These are phyloP conservation scores for Dromiciops gliroides DNA, from an alignment of 2,113 vertebrate species.

Conservation along the genomic window DNA sequence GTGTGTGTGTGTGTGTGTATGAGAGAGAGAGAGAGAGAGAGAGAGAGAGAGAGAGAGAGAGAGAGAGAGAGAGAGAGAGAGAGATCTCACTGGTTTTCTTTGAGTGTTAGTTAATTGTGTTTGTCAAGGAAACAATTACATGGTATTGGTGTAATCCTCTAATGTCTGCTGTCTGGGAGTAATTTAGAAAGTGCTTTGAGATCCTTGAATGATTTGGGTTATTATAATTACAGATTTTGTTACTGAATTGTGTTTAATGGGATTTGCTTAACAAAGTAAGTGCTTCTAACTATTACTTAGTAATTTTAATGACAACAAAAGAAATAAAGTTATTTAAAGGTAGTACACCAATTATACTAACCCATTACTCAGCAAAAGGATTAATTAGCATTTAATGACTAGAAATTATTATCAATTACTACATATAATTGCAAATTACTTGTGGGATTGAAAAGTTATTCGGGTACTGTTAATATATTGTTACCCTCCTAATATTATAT, in stretches of 20 bases:
- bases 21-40: no score
- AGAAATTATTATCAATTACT: slow-evolving; percentile 45
- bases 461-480: slow-evolving; percentile 36
- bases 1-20: not conserved
- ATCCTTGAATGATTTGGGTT: slow-evolving; percentile 50
- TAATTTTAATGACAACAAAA: slow-evolving; percentile 68
- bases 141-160: not conserved
- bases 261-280: slow-evolving; percentile 44
- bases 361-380: slow-evolving; percentile 58
- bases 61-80: no score
- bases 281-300: slow-evolving; percentile 48
- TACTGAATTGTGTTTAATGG: slow-evolving; percentile 63
- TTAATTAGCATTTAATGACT: slow-evolving; percentile 53
- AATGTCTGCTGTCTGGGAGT: not conserved
- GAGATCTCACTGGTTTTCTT: slow-evolving; percentile 26
- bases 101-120: slow-evolving; percentile 26
- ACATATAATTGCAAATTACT: slow-evolving; percentile 62
- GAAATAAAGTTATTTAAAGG: slow-evolving; percentile 45
- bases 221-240: slow-evolving; percentile 51
- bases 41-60: no score
- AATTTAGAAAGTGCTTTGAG: slow-evolving; percentile 46
- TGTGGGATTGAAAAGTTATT: slow-evolving; percentile 64
- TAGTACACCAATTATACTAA: slow-evolving; percentile 57
- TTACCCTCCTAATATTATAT: slow-evolving; percentile 47
- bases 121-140: slow-evolving; percentile 8